Base-by-base conservation (phyloP, 2,797 vertebrate species). In the Botia almorhae region DNA sequence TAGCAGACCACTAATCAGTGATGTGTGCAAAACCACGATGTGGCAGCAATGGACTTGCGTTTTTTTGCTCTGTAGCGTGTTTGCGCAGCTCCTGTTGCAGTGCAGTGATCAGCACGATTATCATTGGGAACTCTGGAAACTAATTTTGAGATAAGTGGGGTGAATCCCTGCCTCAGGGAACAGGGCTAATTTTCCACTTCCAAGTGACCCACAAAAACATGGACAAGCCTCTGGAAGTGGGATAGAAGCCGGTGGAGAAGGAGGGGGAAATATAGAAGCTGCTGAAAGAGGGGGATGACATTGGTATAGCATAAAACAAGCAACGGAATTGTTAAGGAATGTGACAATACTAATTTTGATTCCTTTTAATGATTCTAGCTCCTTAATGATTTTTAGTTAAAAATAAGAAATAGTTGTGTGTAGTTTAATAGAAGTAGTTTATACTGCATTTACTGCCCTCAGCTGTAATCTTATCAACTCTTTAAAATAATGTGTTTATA, bases 61-160 rank as follows among this genome's bases (percentile, higher is more conserved):
- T 58, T 26, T 74, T 64, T 7, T 21, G n/a, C 36, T 5, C 61
- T 17, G 7, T 61, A 82, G 56, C 78, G 36, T 78, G 69, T 48
- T 69, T 48, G 70, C 43, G 50, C 64, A 56, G 51, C 86, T 90
- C 84, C 85, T 81, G 86, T 89, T 88, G 88, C 87, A 85, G 74
- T 79, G 86, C 83, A 87, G 88, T 88, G 85, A 90, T 84, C 86
- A 73, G 84, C 77, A 87, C 86, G 90, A 91, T 93, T 92, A 92
- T 91, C 90, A 91, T 83, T 82, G 83, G 84, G 80, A 90, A 88
- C 90, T 91, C 89, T 87, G 85, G 86, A 90, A 92, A 87, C 89
- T 93, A 90, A 94, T 94, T 92, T 91, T 89, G 91, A 90, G 87
- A 92, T 91, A 93, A 92, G 89, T 93, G 89, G 92, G 90, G 90